These are phyloP conservation scores for Tribolium freemani DNA, from an alignment of 2,888 invertebrate genomes.

Conservation along the genomic window DNA sequence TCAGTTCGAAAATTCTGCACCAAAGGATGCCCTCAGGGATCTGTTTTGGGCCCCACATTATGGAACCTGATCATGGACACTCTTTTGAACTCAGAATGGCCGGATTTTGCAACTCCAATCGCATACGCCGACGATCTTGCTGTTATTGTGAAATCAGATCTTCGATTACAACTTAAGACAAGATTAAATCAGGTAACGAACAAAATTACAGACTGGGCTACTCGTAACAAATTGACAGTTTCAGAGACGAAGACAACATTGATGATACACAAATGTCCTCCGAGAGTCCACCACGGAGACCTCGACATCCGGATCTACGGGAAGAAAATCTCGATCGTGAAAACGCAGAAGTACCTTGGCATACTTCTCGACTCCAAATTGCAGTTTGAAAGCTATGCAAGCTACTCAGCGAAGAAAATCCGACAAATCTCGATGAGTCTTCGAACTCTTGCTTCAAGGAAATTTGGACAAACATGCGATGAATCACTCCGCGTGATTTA, in stretches of 20 bases:
- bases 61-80: slow-evolving; percentile 6
- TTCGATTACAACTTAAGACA: neutral
- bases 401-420: neutral
- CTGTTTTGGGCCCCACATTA: slow-evolving; percentile 4
- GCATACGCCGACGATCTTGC: neutral
- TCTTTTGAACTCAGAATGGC: neutral
- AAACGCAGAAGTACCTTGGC: neutral
- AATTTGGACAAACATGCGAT: neutral
- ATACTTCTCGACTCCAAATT: neutral
- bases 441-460: neutral
- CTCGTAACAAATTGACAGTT: slow-evolving; percentile 7
- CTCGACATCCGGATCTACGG: neutral
- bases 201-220: neutral
- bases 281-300: neutral
- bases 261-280: neutral
- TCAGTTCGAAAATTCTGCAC: neutral
- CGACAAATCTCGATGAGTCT: neutral
- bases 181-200: neutral
- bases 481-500: neutral
- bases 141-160: neutral
- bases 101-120: neutral
- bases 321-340: neutral
- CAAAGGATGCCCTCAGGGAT: slow-evolving; percentile 13
- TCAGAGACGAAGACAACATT: slow-evolving; percentile 7
- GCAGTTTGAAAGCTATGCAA: neutral